phyloP scores from a whole-genome alignment of 2,888 invertebrate species.

The Scaptomyza polygonia region DNA sequence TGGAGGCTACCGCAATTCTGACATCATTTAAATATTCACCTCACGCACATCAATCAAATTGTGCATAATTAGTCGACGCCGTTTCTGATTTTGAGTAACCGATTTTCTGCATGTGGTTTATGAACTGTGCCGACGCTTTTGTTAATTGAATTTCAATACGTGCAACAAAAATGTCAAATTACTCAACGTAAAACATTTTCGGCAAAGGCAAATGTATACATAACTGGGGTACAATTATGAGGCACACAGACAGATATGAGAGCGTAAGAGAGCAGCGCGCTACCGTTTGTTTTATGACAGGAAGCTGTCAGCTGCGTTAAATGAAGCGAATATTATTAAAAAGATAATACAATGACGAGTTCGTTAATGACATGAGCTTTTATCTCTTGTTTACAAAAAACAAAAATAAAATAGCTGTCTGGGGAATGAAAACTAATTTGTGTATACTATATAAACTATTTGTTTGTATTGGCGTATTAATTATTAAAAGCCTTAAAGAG shows the following conservation, averaged over 20 bases:
- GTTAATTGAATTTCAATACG: conserved; percentile 69
- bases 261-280: conserved; percentile 8
- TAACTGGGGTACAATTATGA: conserved; percentile 32
- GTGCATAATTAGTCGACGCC: conserved; percentile 70
- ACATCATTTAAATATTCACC: conserved; percentile 43
- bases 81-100: conserved; percentile 5
- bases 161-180: conserved; percentile 56
- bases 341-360: conserved; percentile 58
- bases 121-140: conserved; percentile 51
- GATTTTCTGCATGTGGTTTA: conserved; percentile 63
- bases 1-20: conserved; percentile 1
- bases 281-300: conserved; percentile 71
- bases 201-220: neutral
- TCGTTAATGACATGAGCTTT: conserved; percentile 40
- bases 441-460: neutral
- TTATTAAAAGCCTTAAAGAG: neutral
- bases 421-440: conserved; percentile 2
- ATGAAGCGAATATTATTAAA: conserved; percentile 62
- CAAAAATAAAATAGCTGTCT: neutral
- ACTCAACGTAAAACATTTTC: conserved; percentile 23
- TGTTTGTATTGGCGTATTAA: neutral
- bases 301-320: conserved; percentile 67
- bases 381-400: conserved; percentile 51
- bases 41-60: conserved; percentile 77
- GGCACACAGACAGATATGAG: neutral